These are phyloP conservation scores for Guaruba guarouba DNA, from an alignment of 2,113 vertebrate genomes.

Conservation along the genomic window DNA sequence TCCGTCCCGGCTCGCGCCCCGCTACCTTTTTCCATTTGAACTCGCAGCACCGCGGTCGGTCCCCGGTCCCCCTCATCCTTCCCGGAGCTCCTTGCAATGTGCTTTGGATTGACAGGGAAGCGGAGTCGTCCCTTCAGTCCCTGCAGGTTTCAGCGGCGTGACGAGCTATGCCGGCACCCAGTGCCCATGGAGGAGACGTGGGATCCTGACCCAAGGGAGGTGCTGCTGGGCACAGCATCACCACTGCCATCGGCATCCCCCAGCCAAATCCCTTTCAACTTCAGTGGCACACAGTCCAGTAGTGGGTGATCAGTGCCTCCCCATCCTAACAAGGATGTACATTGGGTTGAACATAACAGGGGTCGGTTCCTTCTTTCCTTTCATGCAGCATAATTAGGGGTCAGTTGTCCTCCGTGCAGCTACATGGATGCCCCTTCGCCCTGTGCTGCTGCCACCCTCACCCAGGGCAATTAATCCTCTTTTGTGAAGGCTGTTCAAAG, in stretches of 20 bases:
- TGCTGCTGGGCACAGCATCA: background rate
- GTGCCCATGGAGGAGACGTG: accelerated
- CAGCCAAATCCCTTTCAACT: background rate
- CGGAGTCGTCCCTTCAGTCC: accelerated
- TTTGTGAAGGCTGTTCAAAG: background rate
- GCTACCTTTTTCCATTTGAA: background rate
- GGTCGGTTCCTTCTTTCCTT: background rate
- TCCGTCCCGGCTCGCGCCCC: accelerated
- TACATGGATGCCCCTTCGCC: background rate
- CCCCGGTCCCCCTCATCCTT: background rate
- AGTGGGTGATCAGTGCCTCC: background rate
- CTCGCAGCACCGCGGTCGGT: background rate
- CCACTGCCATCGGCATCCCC: background rate
- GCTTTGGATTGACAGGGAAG: background rate
- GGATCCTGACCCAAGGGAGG: accelerated
- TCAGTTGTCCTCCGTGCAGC: background rate
- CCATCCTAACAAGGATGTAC: background rate
- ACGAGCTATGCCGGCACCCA: accelerated
- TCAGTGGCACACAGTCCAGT: background rate
- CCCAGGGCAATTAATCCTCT: background rate
- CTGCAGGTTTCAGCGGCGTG: accelerated
- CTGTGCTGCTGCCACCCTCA: background rate
- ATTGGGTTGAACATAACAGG: background rate
- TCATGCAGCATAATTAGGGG: background rate
- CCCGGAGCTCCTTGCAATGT: background rate